phyloP scores from a whole-genome alignment of 2,888 invertebrate species.

The Macaria liturata region DNA sequence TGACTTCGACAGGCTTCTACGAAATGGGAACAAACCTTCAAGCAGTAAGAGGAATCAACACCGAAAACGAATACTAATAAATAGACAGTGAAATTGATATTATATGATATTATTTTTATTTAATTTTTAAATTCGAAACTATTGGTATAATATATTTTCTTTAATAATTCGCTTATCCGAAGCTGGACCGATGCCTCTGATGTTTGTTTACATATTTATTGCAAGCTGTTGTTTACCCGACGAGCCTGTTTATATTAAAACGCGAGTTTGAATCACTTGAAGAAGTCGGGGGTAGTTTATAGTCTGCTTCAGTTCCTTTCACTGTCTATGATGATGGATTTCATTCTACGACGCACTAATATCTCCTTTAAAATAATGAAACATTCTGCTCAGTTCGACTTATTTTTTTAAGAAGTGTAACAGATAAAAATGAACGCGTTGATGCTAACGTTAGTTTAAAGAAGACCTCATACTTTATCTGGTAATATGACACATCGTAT shows the following conservation, averaged over 20 bases:
- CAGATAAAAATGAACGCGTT: no score
- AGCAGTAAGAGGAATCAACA: slow-evolving; percentile 79
- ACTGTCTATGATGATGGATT: slow-evolving; percentile 72
- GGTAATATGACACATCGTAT: slow-evolving; percentile 4
- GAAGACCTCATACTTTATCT: no score
- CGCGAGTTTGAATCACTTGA: slow-evolving; percentile 14
- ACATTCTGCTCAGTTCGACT: not conserved
- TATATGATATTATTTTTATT: slow-evolving; percentile 67
- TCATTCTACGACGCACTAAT: slow-evolving; percentile 17
- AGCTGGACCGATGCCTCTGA: slow-evolving; percentile 63
- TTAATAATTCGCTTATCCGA: slow-evolving; percentile 63
- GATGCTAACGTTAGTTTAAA: no score
- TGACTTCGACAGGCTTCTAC: slow-evolving; percentile 25
- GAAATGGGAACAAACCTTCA: slow-evolving; percentile 69
- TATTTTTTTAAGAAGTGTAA: no score
- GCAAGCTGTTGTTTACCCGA: slow-evolving; percentile 70
- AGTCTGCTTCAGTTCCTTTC: slow-evolving; percentile 57
- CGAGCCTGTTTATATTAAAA: slow-evolving; percentile 39
- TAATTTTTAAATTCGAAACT: slow-evolving; percentile 77
- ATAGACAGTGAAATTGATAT: slow-evolving; percentile 83
- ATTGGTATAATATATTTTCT: slow-evolving; percentile 56
- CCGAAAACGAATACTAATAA: slow-evolving; percentile 80
- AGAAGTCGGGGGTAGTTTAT: slow-evolving; percentile 21
- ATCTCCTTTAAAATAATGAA: no score
- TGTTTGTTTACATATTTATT: slow-evolving; percentile 80